Base-by-base conservation (phyloP, 2,113 vertebrate genomes). In the Calyptommatus sinebrachiatus region DNA sequence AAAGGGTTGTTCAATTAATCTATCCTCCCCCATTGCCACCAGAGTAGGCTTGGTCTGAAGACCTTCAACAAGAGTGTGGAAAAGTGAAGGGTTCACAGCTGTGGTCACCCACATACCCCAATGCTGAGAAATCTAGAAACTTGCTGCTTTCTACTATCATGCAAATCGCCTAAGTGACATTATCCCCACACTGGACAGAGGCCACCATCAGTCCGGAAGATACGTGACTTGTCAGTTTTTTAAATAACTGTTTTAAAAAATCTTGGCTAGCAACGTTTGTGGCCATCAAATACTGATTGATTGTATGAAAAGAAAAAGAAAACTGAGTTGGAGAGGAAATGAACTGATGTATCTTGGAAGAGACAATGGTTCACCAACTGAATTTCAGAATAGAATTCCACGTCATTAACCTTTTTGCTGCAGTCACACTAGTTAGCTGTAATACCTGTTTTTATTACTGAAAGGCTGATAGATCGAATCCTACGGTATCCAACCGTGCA, bases 401-500 rank as follows among this genome's bases (percentile, higher is more conserved):
- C 53, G 18, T 18, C 53, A 57, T 57, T 57, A 57, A 57, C 14
- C 14, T 57, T 41, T 18, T 57, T 57, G 53, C 53, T 69, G 83
- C 65, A 85, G 84, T 3, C 72, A 70, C 83, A 14, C 28, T 1
- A 53, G 57, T n/a, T 14, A 82, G 67, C 50, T 83, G 57, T 77
- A 76, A 83, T 63, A 71, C 46, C 80, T 70, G 68, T 20, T 84
- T 78, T 89, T 86, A 83, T 48, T 83, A 70, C 88, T 85, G 81
- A 83, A 86, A 76, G 74, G 68, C 89, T 65, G 74, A 50, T 75
- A 86, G 87, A 83, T 79, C 72, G 71, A 80, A 85, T 31, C 71
- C 88, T 78, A 70, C 82, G 86, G 84, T 74, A 88, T 83, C 89
- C 86, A 83, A 88, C 83, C 88, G 79, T 71, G 86, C 84, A 73